These are phyloP conservation scores for Lymantria dispar DNA, from an alignment of 2,888 invertebrate genomes.

Conservation along the genomic window DNA sequence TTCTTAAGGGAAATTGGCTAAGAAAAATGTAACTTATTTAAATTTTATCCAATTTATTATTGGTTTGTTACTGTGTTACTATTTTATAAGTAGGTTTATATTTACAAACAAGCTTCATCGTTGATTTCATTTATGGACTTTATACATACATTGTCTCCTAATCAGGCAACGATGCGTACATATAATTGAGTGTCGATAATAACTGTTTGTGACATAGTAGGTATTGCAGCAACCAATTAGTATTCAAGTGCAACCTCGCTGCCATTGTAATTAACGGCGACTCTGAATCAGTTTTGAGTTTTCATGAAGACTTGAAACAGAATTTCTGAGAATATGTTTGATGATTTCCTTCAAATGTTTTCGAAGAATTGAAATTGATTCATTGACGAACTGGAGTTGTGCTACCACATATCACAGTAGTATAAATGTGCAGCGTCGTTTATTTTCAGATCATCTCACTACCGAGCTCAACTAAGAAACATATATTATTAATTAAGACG, in stretches of 20 bases:
- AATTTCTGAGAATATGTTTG: slow-evolving; percentile 8
- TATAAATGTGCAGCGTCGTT: not conserved
- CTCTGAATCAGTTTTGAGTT: slow-evolving; percentile 1
- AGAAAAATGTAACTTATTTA: slow-evolving; percentile 15
- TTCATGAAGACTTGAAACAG: slow-evolving; percentile 5
- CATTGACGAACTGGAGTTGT: slow-evolving; percentile 26
- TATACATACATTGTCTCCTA: slow-evolving; percentile 28
- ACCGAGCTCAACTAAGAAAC: not conserved
- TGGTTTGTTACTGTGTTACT: not conserved
- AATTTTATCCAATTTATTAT: not conserved
- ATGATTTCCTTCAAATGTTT: slow-evolving; percentile 12
- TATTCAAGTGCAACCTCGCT: slow-evolving; percentile 15
- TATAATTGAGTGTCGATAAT: slow-evolving; percentile 23
- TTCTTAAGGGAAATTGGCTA: slow-evolving; percentile 14
- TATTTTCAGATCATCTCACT: not conserved
- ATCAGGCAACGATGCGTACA: slow-evolving; percentile 21
- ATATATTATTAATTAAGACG: not conserved
- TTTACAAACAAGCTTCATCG: slow-evolving; percentile 26
- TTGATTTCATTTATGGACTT: slow-evolving; percentile 18
- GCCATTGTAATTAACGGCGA: slow-evolving; percentile 21
- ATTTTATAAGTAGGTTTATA: slow-evolving; percentile 8
- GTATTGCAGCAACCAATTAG: slow-evolving; percentile 16
- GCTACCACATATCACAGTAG: not conserved
- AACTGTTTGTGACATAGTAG: slow-evolving; percentile 25
- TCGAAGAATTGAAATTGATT: slow-evolving; percentile 37